Evolutionary conservation across 2,113 vertebrate species (phyloP).

Genomic region (Forbesichthys agassizii): DNA sequence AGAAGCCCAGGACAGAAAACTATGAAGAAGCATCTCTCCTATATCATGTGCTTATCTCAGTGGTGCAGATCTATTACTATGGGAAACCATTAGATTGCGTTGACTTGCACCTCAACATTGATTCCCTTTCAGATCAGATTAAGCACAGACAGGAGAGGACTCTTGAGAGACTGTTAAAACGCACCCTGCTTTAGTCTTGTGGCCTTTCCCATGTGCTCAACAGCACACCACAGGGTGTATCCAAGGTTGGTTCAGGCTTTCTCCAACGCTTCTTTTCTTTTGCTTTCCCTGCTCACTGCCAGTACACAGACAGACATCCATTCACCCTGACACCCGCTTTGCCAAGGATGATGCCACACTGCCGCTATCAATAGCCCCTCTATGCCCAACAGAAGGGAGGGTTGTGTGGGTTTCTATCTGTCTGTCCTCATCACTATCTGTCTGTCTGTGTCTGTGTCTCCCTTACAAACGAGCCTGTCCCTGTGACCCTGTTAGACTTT

Average conservation of each 20-base stretch:
- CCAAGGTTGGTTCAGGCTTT: slow-evolving; percentile 36
- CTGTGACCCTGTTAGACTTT: neutral
- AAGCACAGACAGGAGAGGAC: slow-evolving; percentile 47
- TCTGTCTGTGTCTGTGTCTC: neutral
- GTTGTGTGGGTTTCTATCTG: slow-evolving; percentile 15
- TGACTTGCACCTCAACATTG: slow-evolving; percentile 62
- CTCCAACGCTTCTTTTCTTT: slow-evolving; percentile 39
- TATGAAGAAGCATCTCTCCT: slow-evolving; percentile 49
- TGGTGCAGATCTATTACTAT: slow-evolving; percentile 63
- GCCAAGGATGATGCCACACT: slow-evolving; percentile 56
- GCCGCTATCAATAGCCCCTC: slow-evolving; percentile 64
- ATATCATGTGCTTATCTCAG: slow-evolving; percentile 45
- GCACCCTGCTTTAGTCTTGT: slow-evolving; percentile 43
- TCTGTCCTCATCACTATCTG: neutral
- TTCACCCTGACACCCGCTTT: slow-evolving; percentile 63
- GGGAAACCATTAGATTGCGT: slow-evolving; percentile 69
- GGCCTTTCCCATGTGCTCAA: slow-evolving; percentile 23
- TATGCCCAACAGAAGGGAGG: slow-evolving; percentile 46
- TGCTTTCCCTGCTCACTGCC: slow-evolving; percentile 32
- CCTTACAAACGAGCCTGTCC: neutral
- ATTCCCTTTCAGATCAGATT: slow-evolving; percentile 61
- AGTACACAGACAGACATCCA: slow-evolving; percentile 49
- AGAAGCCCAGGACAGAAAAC: slow-evolving; percentile 56
- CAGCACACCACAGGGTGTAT: slow-evolving; percentile 38
- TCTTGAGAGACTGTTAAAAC: slow-evolving; percentile 41